phyloP scores from a whole-genome alignment of 1,140 invertebrate species.

The Oryzaephilus surinamensis region DNA sequence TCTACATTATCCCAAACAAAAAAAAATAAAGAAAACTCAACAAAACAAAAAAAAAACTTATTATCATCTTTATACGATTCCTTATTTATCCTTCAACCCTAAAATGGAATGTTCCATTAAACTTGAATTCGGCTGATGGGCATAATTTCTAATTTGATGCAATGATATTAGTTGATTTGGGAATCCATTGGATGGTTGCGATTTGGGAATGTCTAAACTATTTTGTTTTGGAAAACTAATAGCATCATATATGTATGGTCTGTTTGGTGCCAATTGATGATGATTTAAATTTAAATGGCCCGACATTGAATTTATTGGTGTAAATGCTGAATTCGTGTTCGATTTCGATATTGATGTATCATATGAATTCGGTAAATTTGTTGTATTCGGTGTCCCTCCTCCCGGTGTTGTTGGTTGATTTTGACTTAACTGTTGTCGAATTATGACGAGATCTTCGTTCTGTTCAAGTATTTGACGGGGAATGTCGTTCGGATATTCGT shows the following conservation, averaged over 20 bases:
- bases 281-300: conserved; percentile 61
- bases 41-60: no score
- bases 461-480: conserved; percentile 38
- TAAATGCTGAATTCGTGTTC: conserved; percentile 75
- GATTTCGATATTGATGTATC: conserved; percentile 38
- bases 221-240: conserved; percentile 67
- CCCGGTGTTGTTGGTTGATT: conserved; percentile 33
- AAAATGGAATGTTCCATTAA: conserved; percentile 46
- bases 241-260: conserved; percentile 87
- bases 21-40: no score
- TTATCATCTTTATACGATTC: no score
- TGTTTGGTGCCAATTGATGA: conserved; percentile 59
- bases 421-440: conserved; percentile 37
- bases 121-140: conserved; percentile 70
- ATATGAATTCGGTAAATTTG: conserved; percentile 33
- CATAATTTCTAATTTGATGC: conserved; percentile 94
- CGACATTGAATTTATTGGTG: conserved; percentile 74
- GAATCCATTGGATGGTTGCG: conserved; percentile 56
- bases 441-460: conserved; percentile 43
- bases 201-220: conserved; percentile 36
- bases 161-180: conserved; percentile 92
- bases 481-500: conserved; percentile 49
- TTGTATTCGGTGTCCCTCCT: conserved; percentile 1
- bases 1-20: no score
- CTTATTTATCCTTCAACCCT: conserved; percentile 45